Evolutionary conservation across 1,140 invertebrate species (phyloP).

Genomic region (Pomacea maculata): DNA sequence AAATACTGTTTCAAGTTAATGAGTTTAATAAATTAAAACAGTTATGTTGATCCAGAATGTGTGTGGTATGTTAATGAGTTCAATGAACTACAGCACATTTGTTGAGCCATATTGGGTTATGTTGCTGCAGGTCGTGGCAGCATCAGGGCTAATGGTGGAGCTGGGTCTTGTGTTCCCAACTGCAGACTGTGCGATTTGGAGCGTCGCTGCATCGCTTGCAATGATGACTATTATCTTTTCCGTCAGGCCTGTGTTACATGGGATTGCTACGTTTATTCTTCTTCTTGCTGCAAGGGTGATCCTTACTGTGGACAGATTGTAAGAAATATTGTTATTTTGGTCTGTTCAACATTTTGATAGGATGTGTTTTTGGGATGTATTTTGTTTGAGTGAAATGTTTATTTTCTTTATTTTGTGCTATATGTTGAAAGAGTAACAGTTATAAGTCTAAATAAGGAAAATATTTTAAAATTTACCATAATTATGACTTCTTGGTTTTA

Average conservation of each 20-base stretch:
- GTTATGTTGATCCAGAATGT: too few species aligned
- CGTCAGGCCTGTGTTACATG: slow-evolving; percentile 35
- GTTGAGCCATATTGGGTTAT: too few species aligned
- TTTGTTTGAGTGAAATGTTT: not conserved
- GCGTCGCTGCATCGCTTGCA: slow-evolving; percentile 39
- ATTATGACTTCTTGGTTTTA: too few species aligned
- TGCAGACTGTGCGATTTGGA: slow-evolving; percentile 38
- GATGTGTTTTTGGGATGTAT: not conserved
- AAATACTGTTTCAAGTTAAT: too few species aligned
- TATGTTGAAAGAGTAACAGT: not conserved
- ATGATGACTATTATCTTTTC: slow-evolving; percentile 31
- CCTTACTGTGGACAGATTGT: slow-evolving; percentile 23
- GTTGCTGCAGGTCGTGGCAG: slow-evolving; percentile 37
- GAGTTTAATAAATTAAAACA: too few species aligned
- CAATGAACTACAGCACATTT: too few species aligned
- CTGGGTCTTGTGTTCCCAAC: slow-evolving; percentile 39
- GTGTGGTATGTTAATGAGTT: too few species aligned
- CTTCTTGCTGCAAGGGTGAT: slow-evolving; percentile 28
- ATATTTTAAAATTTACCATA: too few species aligned
- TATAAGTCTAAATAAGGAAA: too few species aligned
- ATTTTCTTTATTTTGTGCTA: not conserved
- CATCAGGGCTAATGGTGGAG: slow-evolving; percentile 41
- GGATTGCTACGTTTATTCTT: slow-evolving; percentile 17
- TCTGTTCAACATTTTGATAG: too few species aligned
- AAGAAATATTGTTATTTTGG: slow-evolving; percentile 3